Conservation (phyloP, 2,888 invertebrate genomes). For the Iphiclides podalirius region DNA sequence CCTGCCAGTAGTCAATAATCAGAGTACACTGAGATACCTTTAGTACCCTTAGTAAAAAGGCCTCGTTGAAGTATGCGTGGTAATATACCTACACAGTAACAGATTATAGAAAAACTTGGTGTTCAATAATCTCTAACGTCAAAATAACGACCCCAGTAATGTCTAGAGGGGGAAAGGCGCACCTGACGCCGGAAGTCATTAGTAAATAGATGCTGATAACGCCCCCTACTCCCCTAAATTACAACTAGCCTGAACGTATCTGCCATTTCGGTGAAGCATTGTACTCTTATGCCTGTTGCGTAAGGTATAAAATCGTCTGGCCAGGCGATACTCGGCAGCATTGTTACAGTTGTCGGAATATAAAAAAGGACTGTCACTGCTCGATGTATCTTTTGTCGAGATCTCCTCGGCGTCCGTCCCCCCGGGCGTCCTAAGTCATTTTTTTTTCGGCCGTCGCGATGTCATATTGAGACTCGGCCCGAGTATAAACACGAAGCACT, state of each 20-base stretch:
- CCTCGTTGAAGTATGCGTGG: no score
- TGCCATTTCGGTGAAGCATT: conserved; percentile 17
- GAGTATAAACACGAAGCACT: conserved; percentile 32
- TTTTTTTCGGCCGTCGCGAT: conserved; percentile 29
- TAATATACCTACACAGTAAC: no score
- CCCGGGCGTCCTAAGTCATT: conserved; percentile 47
- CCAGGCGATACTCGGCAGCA: neutral
- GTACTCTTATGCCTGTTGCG: neutral
- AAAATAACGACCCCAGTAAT: conserved; percentile 39
- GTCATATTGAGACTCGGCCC: conserved; percentile 33
- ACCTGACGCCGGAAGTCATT: conserved; percentile 80
- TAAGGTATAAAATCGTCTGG: conserved; percentile 24
- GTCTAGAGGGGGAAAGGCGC: conserved; percentile 54
- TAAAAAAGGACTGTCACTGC: conserved; percentile 69
- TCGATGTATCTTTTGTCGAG: conserved; percentile 61
- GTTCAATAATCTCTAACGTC: conserved; percentile 24
- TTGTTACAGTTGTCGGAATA: conserved; percentile 25
- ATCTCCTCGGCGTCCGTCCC: conserved; percentile 53
- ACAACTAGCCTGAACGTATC: conserved; percentile 39
- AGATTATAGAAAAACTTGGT: no score
- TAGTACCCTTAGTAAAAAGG: no score
- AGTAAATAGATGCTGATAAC: conserved; percentile 78
- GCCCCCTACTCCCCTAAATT: conserved; percentile 69
- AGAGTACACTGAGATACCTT: no score
- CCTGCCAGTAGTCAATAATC: no score